phyloP scores from a whole-genome alignment of 2,888 invertebrate species.

The Subacronicta megacephala region DNA sequence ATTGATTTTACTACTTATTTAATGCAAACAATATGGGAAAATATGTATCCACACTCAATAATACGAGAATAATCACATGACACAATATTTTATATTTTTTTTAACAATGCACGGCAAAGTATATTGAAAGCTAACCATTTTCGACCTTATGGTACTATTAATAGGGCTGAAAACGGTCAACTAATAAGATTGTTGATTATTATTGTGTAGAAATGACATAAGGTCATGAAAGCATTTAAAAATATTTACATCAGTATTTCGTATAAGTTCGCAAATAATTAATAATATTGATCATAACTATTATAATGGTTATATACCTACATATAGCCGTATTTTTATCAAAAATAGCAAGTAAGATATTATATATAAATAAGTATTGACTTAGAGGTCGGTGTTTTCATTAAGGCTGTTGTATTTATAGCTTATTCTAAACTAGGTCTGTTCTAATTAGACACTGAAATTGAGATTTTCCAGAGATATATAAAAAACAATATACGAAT shows the following conservation, averaged over 20 bases:
- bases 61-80: too few relatives aligned
- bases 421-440: constrained; percentile 1
- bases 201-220: background rate
- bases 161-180: background rate
- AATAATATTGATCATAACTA: constrained; percentile 3
- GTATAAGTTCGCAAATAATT: constrained; percentile 14
- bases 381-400: constrained; percentile 12
- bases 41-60: too few relatives aligned
- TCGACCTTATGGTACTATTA: background rate
- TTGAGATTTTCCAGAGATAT: constrained; percentile 15
- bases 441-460: background rate
- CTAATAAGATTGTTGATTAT: background rate
- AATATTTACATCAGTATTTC: constrained; percentile 9
- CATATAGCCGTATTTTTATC: constrained; percentile 15
- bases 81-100: too few relatives aligned
- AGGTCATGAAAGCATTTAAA: constrained; percentile 32
- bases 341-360: constrained; percentile 28
- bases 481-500: constrained; percentile 6
- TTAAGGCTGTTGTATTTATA: constrained; percentile 5
- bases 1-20: too few relatives aligned
- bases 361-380: constrained; percentile 26
- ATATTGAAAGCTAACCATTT: background rate
- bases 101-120: background rate
- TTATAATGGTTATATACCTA: constrained; percentile 4
- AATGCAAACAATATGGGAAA: too few relatives aligned